Base-by-base conservation (phyloP, 2,113 vertebrate genomes). In the Mormoops blainvillei region DNA sequence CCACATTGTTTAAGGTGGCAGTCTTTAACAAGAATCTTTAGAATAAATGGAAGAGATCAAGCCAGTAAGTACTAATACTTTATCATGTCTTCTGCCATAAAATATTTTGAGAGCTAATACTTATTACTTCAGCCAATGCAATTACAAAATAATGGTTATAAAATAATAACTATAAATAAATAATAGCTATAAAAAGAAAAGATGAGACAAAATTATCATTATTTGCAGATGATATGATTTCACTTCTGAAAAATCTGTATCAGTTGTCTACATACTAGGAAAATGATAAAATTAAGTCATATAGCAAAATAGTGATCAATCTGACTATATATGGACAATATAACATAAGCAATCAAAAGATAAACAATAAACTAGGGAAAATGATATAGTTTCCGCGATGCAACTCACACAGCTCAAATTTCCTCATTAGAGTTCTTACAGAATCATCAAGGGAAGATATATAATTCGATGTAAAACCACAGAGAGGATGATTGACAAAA, bases 391-490 rank as follows among this genome's bases (percentile, higher is more conserved):
- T 71, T 80, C 22, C n/a, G 20, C 71, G 28, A 85, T 33, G 12
- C 71, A 81, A 24, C 45, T 76, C 31, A 22, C 3, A 56, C 45
- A 63, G 12, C 43, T 74, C 45, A 56, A 9, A 70, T 76, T 78
- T 94, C 7, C 48, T 76, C 68, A 78, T 71, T 45, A 71, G 33
- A 56, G 7, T 89, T 87, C 58, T 78, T 87, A 54, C 5, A 89
- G 68, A 86, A 81, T 77, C 28, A 50, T 38, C 81, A 87, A 67
- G 54, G 50, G 89, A 87, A 73, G 33, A 31, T 16, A 13, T 63
- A 48, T 68, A 76, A 91, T 80, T 88, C 77, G 84, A 48, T 94
- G 43, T 94, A 73, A 96, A 84, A 12, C 76, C n/a, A 89, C 20
- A 83, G 38, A 74, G 33, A 33, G 13, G 38, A 8, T 24, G 76